Base-by-base conservation (phyloP, 2,888 invertebrate species). In the Hemaris fuciformis region DNA sequence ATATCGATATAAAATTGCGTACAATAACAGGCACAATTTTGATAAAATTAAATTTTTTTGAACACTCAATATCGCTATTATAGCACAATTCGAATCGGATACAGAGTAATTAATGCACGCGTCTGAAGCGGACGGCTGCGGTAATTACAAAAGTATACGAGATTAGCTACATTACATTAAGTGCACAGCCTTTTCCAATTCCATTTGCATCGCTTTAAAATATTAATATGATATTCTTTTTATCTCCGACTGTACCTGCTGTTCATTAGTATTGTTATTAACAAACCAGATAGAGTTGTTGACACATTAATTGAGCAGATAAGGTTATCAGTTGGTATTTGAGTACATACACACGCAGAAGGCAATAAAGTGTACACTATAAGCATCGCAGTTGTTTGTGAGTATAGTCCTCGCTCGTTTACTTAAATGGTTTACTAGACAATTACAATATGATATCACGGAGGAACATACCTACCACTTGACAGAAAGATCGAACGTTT, bases 301-400 rank as follows among this genome's bases (percentile, higher is more conserved):
- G 87, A 85, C 88, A 87, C 77, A 83, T 81, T 87, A 86, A 88
- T 88, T 83, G 76, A 73, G 72, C 74, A 79, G 91, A 90, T 90
- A 90, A 85, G 75, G 80, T 81, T 90, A 91, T 90, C 90, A 83
- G 80, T 64, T 65, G 66, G 66, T 69, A 69, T 65, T 71, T 70
- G 67, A 68, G 69, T 74, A 65, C 63, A 68, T 70, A 71, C 65
- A 62, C 65, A 66, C 59, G 23, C 31, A 48, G 57, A 62, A 46
- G 22, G 64, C 66, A 62, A 60, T 53, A 53, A 23, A 13, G 42
- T 41, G 60, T 34, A 13, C 53, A 38, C 53, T 41, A 23, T 57
- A 53, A 13, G 18, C 48, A 25, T 38, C 23, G 8, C 53, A 27
- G 31, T 53, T 53, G 53, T 41, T 60, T 53, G 59, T 22, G 46